phyloP scores from a whole-genome alignment of 2,797 vertebrate genomes.

The Cygnus olor region DNA sequence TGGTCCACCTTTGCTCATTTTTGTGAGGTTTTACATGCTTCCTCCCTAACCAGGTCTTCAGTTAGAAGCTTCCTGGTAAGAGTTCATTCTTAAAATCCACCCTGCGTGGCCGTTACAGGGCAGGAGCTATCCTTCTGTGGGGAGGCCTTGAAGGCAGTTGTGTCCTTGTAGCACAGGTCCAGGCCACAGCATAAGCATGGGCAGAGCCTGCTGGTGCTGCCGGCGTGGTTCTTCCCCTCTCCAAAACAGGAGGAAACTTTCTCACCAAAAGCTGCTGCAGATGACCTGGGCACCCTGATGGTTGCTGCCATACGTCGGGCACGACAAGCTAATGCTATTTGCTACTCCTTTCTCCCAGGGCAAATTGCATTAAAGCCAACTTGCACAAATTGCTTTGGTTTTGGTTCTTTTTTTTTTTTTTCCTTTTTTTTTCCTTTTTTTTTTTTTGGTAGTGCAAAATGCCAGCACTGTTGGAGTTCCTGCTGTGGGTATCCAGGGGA shows the following conservation, averaged over 20 bases:
- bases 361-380: constrained; percentile 18
- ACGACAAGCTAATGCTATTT: constrained; percentile 3
- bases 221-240: neutral
- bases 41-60: neutral
- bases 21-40: neutral
- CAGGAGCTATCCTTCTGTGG: neutral
- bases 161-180: neutral
- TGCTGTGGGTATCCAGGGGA: fast-evolving
- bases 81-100: neutral
- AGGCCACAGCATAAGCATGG: neutral
- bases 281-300: neutral
- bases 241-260: neutral
- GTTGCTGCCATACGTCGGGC: neutral
- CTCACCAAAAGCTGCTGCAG: neutral
- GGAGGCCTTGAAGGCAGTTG: neutral
- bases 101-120: fast-evolving
- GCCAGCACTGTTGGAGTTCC: neutral
- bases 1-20: fast-evolving
- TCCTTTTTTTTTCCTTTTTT: no score
- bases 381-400: neutral
- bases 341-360: neutral
- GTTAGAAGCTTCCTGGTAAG: neutral
- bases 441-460: neutral
- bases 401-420: no score
- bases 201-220: neutral